Conservation (phyloP, 2,113 vertebrate species). For the Hyaena hyaena region DNA sequence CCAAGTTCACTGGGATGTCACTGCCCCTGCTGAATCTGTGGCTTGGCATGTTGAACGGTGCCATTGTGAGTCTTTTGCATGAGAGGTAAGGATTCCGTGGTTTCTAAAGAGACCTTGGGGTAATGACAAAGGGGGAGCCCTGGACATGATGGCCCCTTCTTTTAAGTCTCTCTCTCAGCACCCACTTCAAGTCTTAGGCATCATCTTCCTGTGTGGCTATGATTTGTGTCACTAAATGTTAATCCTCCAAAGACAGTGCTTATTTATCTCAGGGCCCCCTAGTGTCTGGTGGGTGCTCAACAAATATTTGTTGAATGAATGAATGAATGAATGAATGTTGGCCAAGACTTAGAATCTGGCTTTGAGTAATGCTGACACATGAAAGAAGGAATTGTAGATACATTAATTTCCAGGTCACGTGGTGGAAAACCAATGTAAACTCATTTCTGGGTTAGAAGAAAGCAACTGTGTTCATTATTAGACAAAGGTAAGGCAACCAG, state of each 20-base stretch:
- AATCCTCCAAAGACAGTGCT: neutral
- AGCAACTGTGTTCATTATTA: neutral
- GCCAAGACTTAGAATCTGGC: neutral
- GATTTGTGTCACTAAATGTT: neutral
- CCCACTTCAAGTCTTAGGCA: neutral
- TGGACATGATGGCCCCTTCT: neutral
- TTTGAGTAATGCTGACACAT: neutral
- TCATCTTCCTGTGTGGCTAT: neutral
- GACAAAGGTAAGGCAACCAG: neutral
- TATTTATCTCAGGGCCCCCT: neutral
- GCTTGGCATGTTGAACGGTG: neutral
- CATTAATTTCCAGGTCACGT: neutral
- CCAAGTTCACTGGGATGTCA: neutral
- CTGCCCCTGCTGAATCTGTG: neutral
- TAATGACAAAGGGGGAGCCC: neutral
- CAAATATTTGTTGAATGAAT: neutral
- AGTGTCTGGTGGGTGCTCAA: neutral
- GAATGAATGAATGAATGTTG: neutral
- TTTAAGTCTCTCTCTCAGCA: neutral
- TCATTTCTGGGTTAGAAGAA: neutral
- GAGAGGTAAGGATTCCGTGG: neutral
- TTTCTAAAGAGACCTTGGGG: neutral
- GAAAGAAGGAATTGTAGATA: neutral
- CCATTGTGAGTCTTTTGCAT: accelerated
- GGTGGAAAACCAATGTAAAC: neutral